Conservation (phyloP, 1,140 invertebrate species). For the Elymnias hypermnestra region DNA sequence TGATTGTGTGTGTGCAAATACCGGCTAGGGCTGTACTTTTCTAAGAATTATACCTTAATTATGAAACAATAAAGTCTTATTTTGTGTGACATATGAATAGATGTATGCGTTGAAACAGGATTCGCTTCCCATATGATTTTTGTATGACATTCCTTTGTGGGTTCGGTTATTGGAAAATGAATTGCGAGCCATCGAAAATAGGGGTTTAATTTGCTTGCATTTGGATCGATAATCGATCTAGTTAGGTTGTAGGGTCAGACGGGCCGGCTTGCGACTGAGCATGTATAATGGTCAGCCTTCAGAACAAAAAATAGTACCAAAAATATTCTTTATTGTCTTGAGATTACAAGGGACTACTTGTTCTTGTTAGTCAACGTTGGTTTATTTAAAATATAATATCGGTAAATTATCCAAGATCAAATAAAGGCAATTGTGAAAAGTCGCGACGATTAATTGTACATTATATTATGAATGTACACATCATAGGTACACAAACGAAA, state of each 20-base stretch:
- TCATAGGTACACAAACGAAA: too few species aligned
- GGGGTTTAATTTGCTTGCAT: slow-evolving; percentile 20
- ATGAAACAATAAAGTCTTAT: slow-evolving; percentile 18
- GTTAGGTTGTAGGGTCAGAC: slow-evolving; percentile 51
- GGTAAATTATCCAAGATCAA: not conserved
- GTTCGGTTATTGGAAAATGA: slow-evolving; percentile 16
- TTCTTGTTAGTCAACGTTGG: too few species aligned
- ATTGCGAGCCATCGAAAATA: slow-evolving; percentile 12
- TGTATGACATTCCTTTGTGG: slow-evolving; percentile 62
- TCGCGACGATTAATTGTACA: too few species aligned
- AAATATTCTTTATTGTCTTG: slow-evolving; percentile 4
- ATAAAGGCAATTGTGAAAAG: too few species aligned
- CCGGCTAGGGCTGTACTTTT: too few species aligned
- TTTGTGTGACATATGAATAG: slow-evolving; percentile 10
- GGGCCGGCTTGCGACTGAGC: slow-evolving; percentile 25
- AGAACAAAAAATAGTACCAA: slow-evolving; percentile 32
- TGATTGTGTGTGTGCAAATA: slow-evolving; percentile 40
- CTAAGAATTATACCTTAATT: too few species aligned
- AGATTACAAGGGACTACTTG: too few species aligned
- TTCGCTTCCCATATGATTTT: slow-evolving; percentile 70
- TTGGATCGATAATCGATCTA: slow-evolving; percentile 34
- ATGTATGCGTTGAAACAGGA: slow-evolving; percentile 57
- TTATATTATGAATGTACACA: too few species aligned
- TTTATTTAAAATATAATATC: too few species aligned
- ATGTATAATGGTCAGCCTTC: slow-evolving; percentile 28